These are phyloP conservation scores for Bucco capensis DNA, from an alignment of 2,113 vertebrate genomes.

Conservation along the genomic window DNA sequence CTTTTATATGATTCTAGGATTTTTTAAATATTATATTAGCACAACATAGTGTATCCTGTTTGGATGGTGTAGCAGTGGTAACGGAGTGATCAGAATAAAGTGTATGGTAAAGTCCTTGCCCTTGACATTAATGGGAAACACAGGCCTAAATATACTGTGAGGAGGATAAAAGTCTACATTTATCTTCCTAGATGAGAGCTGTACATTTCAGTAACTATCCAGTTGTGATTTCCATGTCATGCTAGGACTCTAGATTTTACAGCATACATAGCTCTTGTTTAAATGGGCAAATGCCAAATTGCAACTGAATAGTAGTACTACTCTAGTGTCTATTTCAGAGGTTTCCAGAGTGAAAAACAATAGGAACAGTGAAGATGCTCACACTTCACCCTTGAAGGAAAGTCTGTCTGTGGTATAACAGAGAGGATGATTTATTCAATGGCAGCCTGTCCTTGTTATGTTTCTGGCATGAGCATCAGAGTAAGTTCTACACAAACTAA, in stretches of 20 bases:
- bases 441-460: background rate
- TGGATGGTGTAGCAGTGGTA: background rate
- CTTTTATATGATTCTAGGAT: background rate
- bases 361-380: background rate
- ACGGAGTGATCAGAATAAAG: background rate
- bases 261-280: background rate
- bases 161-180: background rate
- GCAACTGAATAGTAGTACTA: background rate
- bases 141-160: background rate
- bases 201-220: background rate
- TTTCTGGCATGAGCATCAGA: background rate
- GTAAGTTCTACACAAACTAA: background rate
- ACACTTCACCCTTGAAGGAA: background rate
- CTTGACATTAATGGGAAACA: background rate
- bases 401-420: background rate
- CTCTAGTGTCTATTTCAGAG: background rate
- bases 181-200: background rate
- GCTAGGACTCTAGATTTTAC: background rate
- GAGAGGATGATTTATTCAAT: background rate
- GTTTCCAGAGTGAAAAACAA: background rate
- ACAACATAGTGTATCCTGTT: background rate
- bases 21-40: background rate
- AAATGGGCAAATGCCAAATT: background rate
- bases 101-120: rapidly evolving
- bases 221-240: background rate